Evolutionary conservation across 2,113 vertebrate species (phyloP).

Genomic region (Lates calcarifer): DNA sequence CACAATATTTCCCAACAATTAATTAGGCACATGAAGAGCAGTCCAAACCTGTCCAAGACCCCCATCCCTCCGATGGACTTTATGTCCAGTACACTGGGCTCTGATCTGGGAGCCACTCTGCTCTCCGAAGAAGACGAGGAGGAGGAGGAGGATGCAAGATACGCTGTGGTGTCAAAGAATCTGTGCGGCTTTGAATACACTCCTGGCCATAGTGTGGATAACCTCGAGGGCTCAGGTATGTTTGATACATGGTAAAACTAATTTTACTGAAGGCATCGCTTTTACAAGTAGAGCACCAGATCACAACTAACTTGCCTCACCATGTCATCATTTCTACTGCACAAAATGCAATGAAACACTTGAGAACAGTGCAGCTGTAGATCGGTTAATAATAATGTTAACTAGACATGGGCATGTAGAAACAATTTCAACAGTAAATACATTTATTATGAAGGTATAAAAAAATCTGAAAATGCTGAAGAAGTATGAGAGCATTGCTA

Average conservation of each 20-base stretch:
- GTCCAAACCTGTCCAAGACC: constrained; percentile 90
- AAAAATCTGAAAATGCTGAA: constrained; percentile 2
- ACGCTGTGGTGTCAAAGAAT: constrained; percentile 86
- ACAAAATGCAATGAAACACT: neutral
- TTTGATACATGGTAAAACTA: constrained; percentile 10
- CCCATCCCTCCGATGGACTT: constrained; percentile 92
- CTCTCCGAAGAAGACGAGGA: constrained; percentile 88
- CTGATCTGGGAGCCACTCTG: constrained; percentile 92
- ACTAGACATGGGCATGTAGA: neutral
- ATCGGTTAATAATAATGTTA: neutral
- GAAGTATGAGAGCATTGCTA: neutral
- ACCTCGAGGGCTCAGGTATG: constrained; percentile 87
- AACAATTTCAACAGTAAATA: neutral
- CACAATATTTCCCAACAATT: constrained; percentile 53
- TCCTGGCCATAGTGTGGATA: constrained; percentile 91
- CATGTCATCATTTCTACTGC: neutral
- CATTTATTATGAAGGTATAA: neutral
- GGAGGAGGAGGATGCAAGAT: constrained; percentile 89
- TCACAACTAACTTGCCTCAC: neutral
- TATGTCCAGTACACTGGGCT: constrained; percentile 92
- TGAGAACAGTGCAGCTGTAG: neutral
- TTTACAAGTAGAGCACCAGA: neutral
- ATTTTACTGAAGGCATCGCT: constrained; percentile 11
- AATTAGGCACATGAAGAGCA: constrained; percentile 96
- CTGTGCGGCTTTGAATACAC: constrained; percentile 92